phyloP scores from a whole-genome alignment of 2,888 invertebrate genomes.

The Zootermopsis nevadensis region DNA sequence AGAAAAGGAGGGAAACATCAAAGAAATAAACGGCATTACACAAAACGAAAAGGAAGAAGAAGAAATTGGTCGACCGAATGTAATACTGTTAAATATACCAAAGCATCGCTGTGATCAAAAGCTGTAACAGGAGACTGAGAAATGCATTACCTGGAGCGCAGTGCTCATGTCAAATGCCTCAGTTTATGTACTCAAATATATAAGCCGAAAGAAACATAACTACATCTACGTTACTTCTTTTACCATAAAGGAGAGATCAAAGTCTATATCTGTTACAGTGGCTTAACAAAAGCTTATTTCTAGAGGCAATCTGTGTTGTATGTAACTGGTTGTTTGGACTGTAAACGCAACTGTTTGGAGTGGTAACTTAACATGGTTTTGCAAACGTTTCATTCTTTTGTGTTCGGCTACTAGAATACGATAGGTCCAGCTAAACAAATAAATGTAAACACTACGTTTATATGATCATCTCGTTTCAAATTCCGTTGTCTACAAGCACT shows the following conservation, averaged over 20 bases:
- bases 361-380: neutral
- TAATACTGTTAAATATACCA: slow-evolving; percentile 13
- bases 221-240: neutral
- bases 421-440: neutral
- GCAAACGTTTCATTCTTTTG: neutral
- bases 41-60: neutral
- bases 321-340: neutral
- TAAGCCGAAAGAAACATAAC: neutral
- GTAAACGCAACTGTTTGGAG: neutral
- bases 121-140: slow-evolving; percentile 3
- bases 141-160: neutral
- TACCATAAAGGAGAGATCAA: neutral
- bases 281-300: slow-evolving; percentile 6
- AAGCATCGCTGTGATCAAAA: slow-evolving; percentile 8
- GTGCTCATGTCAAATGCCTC: neutral
- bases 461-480: too few relatives aligned
- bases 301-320: slow-evolving; percentile 2
- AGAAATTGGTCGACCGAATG: neutral
- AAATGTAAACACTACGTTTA: neutral
- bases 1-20: neutral
- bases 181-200: neutral
- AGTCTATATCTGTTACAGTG: neutral
- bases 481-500: too few relatives aligned
- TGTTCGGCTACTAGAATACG: neutral
- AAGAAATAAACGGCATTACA: neutral